Base-by-base conservation (phyloP, 2,888 invertebrate genomes). In the Dasypolia templi region DNA sequence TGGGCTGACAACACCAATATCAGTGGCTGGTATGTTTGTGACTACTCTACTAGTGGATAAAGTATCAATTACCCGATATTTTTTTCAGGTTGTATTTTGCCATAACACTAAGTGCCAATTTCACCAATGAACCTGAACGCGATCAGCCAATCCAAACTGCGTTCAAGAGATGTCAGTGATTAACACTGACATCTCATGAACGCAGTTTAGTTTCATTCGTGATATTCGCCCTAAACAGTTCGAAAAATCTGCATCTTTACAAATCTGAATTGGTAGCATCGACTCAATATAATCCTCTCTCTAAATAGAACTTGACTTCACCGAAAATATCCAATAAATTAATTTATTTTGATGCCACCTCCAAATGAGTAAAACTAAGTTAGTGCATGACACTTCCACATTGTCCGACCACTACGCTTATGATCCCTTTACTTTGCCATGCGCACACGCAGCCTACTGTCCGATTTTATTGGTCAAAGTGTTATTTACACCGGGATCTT, bases 401-500 rank as follows among this genome's bases (percentile, higher is more conserved):
- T 55, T 72, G 61, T 29, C 22, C 6, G 22, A 66, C 49, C 9
- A 39, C 42, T 53, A 35, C 29, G 46, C 22, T 59, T 61, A 72
- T n/a, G n/a, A n/a, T 56, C n/a, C 22, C 32, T 49, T 66, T 53
- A 39, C 62, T 49, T 62, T n/a, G 11, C 53, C 49, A 65, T 75
- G 75, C 75, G 71, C 56, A 56, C 61, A 72, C 79, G 35, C 71
- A 74, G 59, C 17, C 68, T 29, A 75, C 66, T 71, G 65, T 67
- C 69, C 66, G 65, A 72, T 44, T 69, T 66, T 70, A 83, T 79
- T 53, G 63, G 59, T 46, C 72, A 68, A 61, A 82, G 65, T 74
- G 44, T 70, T 77, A 70, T 80, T 63, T 71, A 85, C 69, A 35
- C 42, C 6, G 0, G 64, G 75, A 85, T 85, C 55, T 79, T 82